Base-by-base conservation (phyloP, 1,140 invertebrate genomes). In the Fopius arisanus region DNA sequence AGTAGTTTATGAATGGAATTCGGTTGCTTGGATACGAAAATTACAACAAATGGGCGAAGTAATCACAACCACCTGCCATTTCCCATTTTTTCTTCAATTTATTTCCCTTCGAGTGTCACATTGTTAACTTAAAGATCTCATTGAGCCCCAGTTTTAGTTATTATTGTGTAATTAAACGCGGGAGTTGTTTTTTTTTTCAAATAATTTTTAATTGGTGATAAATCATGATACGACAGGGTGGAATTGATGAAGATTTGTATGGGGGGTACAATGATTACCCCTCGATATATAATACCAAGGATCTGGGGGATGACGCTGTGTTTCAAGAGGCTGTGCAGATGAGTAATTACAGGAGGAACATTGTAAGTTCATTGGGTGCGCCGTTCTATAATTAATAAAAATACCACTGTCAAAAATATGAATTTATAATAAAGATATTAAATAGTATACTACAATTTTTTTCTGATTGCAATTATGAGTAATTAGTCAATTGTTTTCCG, bases 221-320 rank as follows among this genome's bases (percentile, higher is more conserved):
- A 10, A 63, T 65, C 31, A 65, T 41, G 21, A 75, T 75, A n/a
- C 41, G 29, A 16, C 41, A 75, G 31, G 4, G 54, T 41, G 43
- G 51, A 16, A 31, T 70, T 9, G 78, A 86, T 23, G 91, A 92
- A 75, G 92, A 93, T 81, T 83, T 93, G 62, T 94, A 94, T 83
- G 87, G 88, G 37, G 92, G 92, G 28, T 93, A 92, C 78, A 92
- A 93, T 87, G 92, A 93, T 73, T 92, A 91, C 78, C 89, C 91
- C 77, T 89, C 91, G 9, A 88, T 86, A 19, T 90, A 93, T 28
- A 91, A 90, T 77, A 91, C 90, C 19, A 90, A 92, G 85, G 90
- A 92, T 86, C 83, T 94, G 40, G 89, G 91, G 67, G 88, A 91
- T 79, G 93, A 94, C 87, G 89, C 91, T 78, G 88, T 86, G 62